Evolutionary conservation across 2,888 invertebrate genomes (phyloP), one percentile per base, ranked within the genome.

Genomic region (Tribolium freemani): DNA sequence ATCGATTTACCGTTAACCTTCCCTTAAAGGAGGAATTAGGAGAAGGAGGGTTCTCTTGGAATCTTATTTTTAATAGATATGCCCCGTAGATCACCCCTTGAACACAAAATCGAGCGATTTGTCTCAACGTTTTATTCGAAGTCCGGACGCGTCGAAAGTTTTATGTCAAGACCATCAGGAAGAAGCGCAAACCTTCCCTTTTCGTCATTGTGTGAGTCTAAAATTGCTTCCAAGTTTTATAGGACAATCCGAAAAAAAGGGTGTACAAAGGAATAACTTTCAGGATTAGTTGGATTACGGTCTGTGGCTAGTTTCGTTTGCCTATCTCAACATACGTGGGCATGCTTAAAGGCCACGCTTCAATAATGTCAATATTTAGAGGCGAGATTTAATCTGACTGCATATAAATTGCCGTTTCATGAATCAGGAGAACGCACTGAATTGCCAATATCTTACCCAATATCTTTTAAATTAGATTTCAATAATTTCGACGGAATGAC

Each of bases 1-100:
- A 66, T 66, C 66, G 66, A 66, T 66, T 66, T 56, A 66, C 64
- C 71, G 64, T 71, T 64, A 71, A 58, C 64, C 71, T 57, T 50
- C 51, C 31, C 64, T 57, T 57, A 53, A 30, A 48, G 48, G 30
- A 8, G 56, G 48, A 71, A 71, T 64, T 64, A 64, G 64, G 38
- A 38, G 16, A 16, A 16, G 16, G 30, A 53, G 61, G 44, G 26
- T 44, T 13, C 30, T 31, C 58, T 9, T 38, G 21, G 45, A 44
- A 60, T 60, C 30, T 20, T 21, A 10, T 45, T 45, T 45, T 8
- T 48, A 57, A 68, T 58, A 68, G 31, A 58, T 67, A 67, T 69
- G 60, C 53, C 53, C 11, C 60, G 58, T 44, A 31, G 20, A n/a
- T 26, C 20, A 26, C 9, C 44, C 3, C 20, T 45, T 45, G 9